Evolutionary conservation across 37 sponge, comb jelly and placozoan genomes (phyloP).

Genomic region (Hexactinellida sp.): DNA sequence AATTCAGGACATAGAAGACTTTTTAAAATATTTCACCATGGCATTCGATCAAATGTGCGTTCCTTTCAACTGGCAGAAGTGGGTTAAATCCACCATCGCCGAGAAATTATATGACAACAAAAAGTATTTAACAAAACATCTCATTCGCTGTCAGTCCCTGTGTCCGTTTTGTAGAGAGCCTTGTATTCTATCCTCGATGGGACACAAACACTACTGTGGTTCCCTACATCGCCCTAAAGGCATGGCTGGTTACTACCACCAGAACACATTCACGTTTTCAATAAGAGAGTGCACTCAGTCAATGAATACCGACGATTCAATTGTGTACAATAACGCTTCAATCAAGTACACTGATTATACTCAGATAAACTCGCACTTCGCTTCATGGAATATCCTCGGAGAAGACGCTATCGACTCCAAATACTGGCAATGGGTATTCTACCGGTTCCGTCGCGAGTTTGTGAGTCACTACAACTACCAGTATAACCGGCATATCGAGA

Average conservation of each 20-base stretch:
- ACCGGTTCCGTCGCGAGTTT: neutral
- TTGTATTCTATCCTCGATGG: neutral
- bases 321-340: neutral
- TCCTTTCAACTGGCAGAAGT: neutral
- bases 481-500: neutral
- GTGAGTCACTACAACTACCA: neutral
- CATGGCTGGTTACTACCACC: neutral
- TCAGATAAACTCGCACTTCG: neutral
- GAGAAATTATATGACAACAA: neutral
- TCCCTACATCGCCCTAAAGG: constrained; percentile 1
- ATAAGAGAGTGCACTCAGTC: constrained; percentile 7
- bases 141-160: neutral
- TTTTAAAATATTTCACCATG: neutral
- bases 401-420: neutral
- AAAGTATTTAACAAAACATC: neutral
- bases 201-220: neutral
- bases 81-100: neutral
- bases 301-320: neutral
- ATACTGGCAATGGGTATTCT: constrained; percentile 15
- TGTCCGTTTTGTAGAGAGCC: constrained; percentile 11
- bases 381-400: constrained; percentile 11
- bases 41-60: neutral
- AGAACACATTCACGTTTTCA: neutral
- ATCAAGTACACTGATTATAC: neutral
- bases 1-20: neutral